Percentiles rank a stretch among this genome's conserved stretches.
These are phyloP conservation scores for Punctoribates punctum DNA, from an alignment of 2,888 invertebrate species.

Conservation along the genomic window DNA sequence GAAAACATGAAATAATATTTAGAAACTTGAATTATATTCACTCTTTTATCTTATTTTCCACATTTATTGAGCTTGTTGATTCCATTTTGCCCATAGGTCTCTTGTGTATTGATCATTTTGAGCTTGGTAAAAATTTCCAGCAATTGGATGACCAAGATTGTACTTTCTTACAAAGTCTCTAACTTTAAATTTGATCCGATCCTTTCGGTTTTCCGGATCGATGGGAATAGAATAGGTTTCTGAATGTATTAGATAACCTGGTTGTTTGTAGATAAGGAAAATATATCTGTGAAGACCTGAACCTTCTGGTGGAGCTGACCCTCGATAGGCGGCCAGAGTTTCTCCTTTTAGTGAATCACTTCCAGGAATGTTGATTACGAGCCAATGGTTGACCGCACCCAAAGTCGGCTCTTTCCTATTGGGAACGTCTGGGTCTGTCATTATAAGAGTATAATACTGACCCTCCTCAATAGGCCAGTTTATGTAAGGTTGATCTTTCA, in stretches of 20 bases:
- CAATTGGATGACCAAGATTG: conserved; percentile 44
- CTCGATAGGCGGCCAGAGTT: conserved; percentile 54
- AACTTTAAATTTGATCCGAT: conserved; percentile 49
- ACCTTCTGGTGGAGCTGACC: conserved; percentile 55
- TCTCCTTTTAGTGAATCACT: conserved; percentile 54
- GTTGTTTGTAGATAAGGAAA: conserved; percentile 47
- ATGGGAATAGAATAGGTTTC: conserved; percentile 39
- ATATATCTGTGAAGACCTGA: conserved; percentile 51
- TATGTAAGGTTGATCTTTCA: conserved; percentile 44
- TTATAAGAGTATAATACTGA: conserved; percentile 41
- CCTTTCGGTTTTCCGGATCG: conserved; percentile 57
- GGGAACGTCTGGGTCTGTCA: conserved; percentile 57
- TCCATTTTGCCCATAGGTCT: too few relatives aligned
- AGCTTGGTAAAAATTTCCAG: conserved; percentile 46
- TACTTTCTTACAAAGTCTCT: conserved; percentile 44
- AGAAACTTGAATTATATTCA: too few relatives aligned
- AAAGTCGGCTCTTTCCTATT: conserved; percentile 54
- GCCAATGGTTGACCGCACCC: conserved; percentile 57
- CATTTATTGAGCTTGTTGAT: too few relatives aligned
- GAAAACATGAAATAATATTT: too few relatives aligned
- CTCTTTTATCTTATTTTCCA: too few relatives aligned
- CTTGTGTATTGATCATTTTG: conserved; percentile 1
- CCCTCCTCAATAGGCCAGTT: conserved; percentile 35
- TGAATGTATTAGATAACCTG: conserved; percentile 9
- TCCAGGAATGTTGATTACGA: conserved; percentile 56